A percentile compares a stretch with the other conserved stretches of the same genome.
phyloP scores from a whole-genome alignment of 2,888 invertebrate species.

The Alitta virens region DNA sequence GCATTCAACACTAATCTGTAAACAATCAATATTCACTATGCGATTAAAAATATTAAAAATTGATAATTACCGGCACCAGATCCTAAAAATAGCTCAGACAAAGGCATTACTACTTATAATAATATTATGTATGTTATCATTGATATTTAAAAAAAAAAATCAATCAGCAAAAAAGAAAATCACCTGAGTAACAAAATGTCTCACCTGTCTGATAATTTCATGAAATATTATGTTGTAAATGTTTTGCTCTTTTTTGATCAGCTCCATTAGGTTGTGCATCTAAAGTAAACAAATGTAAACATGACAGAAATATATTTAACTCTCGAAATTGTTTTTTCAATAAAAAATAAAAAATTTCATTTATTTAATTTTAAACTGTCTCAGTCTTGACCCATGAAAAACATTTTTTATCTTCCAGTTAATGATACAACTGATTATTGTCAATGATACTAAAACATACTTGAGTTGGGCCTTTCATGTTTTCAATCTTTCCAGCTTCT shows the following conservation, averaged over 20 bases:
- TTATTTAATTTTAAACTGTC: too few species aligned
- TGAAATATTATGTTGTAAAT: conserved; percentile 57
- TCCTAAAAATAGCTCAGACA: background rate
- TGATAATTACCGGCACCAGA: background rate
- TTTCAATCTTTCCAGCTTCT: conserved; percentile 41
- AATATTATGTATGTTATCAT: too few species aligned
- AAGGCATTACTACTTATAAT: background rate
- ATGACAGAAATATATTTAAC: background rate
- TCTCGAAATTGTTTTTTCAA: background rate
- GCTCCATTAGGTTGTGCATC: conserved; percentile 55
- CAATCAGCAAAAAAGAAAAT: too few species aligned
- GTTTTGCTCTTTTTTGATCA: conserved; percentile 57
- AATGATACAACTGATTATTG: too few species aligned
- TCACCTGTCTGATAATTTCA: conserved; percentile 55
- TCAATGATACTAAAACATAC: conserved; percentile 27
- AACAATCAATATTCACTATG: background rate
- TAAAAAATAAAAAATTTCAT: too few species aligned
- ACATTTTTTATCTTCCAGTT: too few species aligned
- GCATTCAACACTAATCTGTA: conserved; percentile 54
- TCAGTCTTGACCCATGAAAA: too few species aligned
- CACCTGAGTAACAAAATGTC: too few species aligned
- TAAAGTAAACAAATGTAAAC: conserved; percentile 21
- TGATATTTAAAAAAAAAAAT: too few species aligned
- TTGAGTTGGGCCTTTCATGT: conserved; percentile 54
- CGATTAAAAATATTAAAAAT: background rate